A percentile compares a stretch with the other conserved stretches of the same genome.
phyloP scores from a whole-genome alignment of 2,888 invertebrate genomes.

The Oligia strigilis region DNA sequence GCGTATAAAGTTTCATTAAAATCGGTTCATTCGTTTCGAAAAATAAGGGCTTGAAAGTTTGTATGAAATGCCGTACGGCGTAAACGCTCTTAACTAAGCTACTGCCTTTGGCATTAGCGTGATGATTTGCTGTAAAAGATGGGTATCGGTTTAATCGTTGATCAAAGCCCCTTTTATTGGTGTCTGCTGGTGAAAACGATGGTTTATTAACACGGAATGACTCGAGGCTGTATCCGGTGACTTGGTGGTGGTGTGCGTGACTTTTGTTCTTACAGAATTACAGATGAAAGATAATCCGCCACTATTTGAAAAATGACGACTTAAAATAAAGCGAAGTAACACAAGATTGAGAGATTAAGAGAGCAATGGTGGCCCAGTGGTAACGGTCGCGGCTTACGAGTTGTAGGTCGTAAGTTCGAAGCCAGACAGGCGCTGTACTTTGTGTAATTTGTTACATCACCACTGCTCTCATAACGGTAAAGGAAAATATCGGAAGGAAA shows the following conservation, averaged over 20 bases:
- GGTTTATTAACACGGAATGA: constrained; percentile 54
- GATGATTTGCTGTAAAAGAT: constrained; percentile 41
- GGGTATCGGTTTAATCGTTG: constrained; percentile 45
- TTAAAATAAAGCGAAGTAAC: background rate
- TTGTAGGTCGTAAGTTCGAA: no score
- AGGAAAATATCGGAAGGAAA: no score
- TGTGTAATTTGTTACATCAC: no score
- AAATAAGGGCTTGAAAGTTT: no score
- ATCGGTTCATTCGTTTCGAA: no score
- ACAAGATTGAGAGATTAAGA: background rate
- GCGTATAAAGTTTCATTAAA: no score
- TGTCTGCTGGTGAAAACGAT: constrained; percentile 46
- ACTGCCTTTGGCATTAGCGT: constrained; percentile 40
- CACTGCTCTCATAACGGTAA: no score
- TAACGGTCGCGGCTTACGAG: background rate
- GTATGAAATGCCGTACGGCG: no score
- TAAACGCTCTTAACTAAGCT: background rate
- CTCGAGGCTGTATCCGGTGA: constrained; percentile 14
- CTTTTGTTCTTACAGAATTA: constrained; percentile 31
- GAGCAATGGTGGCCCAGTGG: background rate
- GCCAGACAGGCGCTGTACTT: no score
- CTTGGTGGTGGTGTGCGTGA: constrained; percentile 23
- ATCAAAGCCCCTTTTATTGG: constrained; percentile 52
- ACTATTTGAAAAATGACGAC: background rate
- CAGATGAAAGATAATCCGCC: background rate